phyloP scores from a whole-genome alignment of 2,113 vertebrate species.

The Nettapus auritus region DNA sequence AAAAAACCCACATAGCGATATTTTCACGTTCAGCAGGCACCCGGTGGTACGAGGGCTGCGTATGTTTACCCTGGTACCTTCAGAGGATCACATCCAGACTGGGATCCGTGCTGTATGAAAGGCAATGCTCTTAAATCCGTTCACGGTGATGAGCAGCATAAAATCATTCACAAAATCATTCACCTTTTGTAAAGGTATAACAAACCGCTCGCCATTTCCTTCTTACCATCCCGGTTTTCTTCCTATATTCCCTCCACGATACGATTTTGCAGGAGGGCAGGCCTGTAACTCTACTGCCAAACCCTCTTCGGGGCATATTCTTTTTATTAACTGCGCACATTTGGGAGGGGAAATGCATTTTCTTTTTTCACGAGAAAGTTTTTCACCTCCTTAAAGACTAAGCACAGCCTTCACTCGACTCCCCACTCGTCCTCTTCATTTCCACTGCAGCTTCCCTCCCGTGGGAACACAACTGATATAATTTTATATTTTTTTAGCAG shows the following conservation, averaged over 20 bases:
- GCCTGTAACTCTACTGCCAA: neutral
- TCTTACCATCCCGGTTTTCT: no score
- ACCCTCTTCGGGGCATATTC: neutral
- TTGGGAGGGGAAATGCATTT: neutral
- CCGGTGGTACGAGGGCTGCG: neutral
- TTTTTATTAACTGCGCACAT: neutral
- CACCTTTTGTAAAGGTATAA: neutral
- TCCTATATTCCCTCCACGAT: neutral
- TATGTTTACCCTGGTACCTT: neutral
- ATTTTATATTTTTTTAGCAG: neutral
- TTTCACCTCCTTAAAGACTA: neutral
- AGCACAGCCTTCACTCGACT: neutral
- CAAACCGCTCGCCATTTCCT: accelerated
- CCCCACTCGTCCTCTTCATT: neutral
- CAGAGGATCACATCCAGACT: neutral
- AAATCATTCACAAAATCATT: neutral
- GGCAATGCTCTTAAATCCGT: neutral
- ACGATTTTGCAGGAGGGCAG: neutral
- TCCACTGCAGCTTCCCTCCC: neutral
- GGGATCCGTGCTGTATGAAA: neutral
- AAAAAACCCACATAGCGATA: neutral
- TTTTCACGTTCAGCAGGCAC: accelerated
- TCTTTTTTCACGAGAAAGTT: neutral
- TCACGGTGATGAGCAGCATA: neutral
- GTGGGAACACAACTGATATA: neutral